Base-by-base conservation (phyloP, 2,113 vertebrate genomes). In the Holacanthus passer region DNA sequence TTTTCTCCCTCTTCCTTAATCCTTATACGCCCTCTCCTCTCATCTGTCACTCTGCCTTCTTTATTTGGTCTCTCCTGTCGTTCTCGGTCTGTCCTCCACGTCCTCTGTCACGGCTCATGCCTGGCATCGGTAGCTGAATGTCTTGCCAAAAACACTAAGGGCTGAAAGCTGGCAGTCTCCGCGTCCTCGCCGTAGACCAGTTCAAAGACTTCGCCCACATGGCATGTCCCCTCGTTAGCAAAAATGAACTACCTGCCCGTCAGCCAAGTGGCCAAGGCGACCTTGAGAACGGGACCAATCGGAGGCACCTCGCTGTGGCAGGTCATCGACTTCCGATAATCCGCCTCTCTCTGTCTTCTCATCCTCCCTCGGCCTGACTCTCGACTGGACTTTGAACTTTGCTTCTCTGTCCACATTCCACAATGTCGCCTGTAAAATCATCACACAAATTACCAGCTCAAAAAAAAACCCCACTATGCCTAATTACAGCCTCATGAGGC, bases 241-340 rank as follows among this genome's bases (percentile, higher is more conserved):
- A 75, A 74, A 81, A 71, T 64, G 9, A 85, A 65, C 79, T 62
- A 1, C 69, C 24, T 73, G 79, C 60, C 70, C 37, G 3, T 75
- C 39, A 66, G 82, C 75, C 76, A 79, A 82, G 71, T 82, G 7
- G 43, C 58, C 59, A 67, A 52, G 53, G 63, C 29, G 70, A 92
- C 90, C 84, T 91, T 89, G 88, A 85, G 64, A 73, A 66, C 37
- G 2, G 47, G 56, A 37, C 74, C 81, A 67, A 74, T 88, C 81
- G 53, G 64, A 83, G 43, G 35, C 72, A 32, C 48, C 78, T 66
- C 16, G 3, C 82, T 71, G 81, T 72, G 83, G 62, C 56, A 45
- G 71, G 47, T 47, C 77, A 91, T 89, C 47, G 81, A 86, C 77
- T 88, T 89, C 66, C 87, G 73, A 87, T 91, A 90, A 91, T 82